Evolutionary conservation across 2,888 invertebrate species (phyloP), one percentile per base, ranked within the genome.

Genomic region (Zeuzera pyrina): DNA sequence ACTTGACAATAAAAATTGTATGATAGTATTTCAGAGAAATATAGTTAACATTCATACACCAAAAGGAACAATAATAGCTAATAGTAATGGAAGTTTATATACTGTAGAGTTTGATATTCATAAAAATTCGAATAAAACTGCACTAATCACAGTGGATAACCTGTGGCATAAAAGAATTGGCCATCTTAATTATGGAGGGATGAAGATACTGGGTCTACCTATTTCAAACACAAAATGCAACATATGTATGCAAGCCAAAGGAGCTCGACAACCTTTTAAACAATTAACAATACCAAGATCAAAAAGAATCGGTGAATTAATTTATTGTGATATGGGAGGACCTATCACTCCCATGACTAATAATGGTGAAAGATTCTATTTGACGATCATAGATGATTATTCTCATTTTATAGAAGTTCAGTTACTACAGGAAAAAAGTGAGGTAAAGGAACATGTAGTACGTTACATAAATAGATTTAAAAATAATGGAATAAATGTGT

Each of bases 161-260:
- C 14, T 28, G 15, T 28, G 15, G 15, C 28, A 28, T 28, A 14
- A 15, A 28, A 28, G 15, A 28, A 5, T 28, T 14, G 28, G 28
- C n/a, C 28, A 28, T 15, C 7, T 28, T 7, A 28, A 28, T 15
- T n/a, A 28, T 15, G 15, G 5, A 28, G 28, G 8, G 8, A n/a
- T 15, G 11, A 28, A 28, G 7, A 28, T 28, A 8, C 10, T 28
- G 11, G 15, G 15, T n/a, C 15, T 28, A 15, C 13, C 13, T 15
- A 15, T 15, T n/a, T 28, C 15, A 28, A 28, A 28, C 11, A 15
- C 14, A 11, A 28, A 13, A 10, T 28, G 28, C 15, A 7, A 28
- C 4, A 10, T 15, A 28, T 28, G 28, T 15, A 28, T 28, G 28
- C 3, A 14, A 15, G 15, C 13, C 11, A 28, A 28, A 28, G 28